These are phyloP conservation scores for Acromyrmex echinatior DNA, from an alignment of 1,140 invertebrate genomes.

Conservation along the genomic window DNA sequence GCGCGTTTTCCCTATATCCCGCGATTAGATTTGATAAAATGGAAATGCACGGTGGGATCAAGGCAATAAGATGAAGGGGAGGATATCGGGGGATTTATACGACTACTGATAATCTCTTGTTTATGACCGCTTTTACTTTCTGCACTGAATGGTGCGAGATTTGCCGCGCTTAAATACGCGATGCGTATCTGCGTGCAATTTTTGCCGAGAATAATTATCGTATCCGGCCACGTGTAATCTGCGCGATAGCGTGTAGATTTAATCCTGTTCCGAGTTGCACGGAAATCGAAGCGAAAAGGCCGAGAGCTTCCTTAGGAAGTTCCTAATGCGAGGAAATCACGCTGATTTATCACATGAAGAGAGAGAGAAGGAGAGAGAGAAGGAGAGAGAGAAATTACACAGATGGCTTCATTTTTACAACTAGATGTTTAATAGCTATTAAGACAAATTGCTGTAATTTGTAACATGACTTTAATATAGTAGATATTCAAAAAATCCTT, in stretches of 20 bases:
- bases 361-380: too few relatives aligned
- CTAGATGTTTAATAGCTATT: conserved; percentile 2
- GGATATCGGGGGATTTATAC: conserved; percentile 15
- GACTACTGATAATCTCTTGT: conserved; percentile 45
- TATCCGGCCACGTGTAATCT: conserved; percentile 34
- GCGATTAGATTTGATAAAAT: conserved; percentile 46
- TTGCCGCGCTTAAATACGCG: background rate
- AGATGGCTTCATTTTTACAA: conserved; percentile 1
- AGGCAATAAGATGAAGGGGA: conserved; percentile 18
- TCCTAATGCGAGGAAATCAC: conserved; percentile 66
- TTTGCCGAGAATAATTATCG: conserved; percentile 37
- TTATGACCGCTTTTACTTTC: background rate
- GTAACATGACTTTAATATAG: background rate
- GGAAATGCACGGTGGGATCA: background rate
- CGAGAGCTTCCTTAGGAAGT: conserved; percentile 60
- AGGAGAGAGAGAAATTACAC: conserved; percentile 1
- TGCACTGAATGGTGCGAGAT: background rate
- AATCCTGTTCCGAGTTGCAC: conserved; percentile 54
- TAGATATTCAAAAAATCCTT: background rate
- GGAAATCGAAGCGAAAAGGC: conserved; percentile 60
- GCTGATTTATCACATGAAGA: conserved; percentile 16
- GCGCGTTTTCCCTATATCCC: conserved; percentile 49
- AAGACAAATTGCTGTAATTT: background rate
- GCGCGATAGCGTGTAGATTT: conserved; percentile 62
- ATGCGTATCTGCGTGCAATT: conserved; percentile 25